Evolutionary conservation across 2,888 invertebrate species (phyloP).

Genomic region (Allygus modestus): DNA sequence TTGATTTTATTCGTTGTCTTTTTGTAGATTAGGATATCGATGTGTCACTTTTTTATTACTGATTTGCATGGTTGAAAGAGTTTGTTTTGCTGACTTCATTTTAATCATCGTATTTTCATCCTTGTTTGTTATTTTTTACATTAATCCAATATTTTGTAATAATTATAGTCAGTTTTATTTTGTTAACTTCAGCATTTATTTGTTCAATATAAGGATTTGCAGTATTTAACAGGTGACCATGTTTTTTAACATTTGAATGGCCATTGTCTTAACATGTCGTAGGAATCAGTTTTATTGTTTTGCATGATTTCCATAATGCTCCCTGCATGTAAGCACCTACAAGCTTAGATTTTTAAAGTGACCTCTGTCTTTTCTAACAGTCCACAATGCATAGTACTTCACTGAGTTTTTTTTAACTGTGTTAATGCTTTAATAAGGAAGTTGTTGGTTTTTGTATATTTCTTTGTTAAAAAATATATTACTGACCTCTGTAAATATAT

Average conservation of each 20-base stretch:
- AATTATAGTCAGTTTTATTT: constrained; percentile 69
- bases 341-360: constrained; percentile 51
- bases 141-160: constrained; percentile 61
- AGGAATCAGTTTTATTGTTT: constrained; percentile 36
- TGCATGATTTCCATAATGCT: constrained; percentile 35
- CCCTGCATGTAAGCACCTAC: constrained; percentile 44
- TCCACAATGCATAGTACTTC: constrained; percentile 37
- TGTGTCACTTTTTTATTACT: constrained; percentile 19
- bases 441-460: constrained; percentile 12
- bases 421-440: constrained; percentile 13
- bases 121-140: background rate
- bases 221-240: constrained; percentile 6
- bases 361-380: constrained; percentile 56
- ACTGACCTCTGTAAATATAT: too few relatives aligned
- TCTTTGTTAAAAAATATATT: too few relatives aligned
- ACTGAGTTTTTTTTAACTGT: constrained; percentile 16
- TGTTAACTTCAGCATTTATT: constrained; percentile 70
- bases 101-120: background rate
- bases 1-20: constrained; percentile 65
- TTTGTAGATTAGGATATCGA: constrained; percentile 69
- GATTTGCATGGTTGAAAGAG: constrained; percentile 40
- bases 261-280: constrained; percentile 13
- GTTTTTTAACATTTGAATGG: constrained; percentile 20
- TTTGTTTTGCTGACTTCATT: constrained; percentile 36
- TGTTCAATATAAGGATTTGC: background rate